phyloP scores from a whole-genome alignment of 2,113 vertebrate genomes.

The Crocuta crocuta region DNA sequence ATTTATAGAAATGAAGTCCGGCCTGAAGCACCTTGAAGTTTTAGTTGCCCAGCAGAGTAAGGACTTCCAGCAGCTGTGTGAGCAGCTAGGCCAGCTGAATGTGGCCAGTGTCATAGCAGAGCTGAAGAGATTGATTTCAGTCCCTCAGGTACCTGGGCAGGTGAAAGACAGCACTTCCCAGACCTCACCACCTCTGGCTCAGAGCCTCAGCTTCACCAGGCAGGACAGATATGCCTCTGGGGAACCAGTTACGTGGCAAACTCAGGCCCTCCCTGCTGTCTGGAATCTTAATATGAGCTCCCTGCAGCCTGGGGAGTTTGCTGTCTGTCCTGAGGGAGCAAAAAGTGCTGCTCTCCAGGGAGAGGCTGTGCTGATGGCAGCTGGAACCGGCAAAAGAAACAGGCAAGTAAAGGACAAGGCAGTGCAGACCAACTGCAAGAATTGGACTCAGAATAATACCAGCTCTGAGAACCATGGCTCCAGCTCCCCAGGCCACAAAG shows the following conservation, averaged over 20 bases:
- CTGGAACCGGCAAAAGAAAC: neutral
- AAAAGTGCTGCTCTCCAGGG: neutral
- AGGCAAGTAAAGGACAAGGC: neutral
- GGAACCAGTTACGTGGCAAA: slow-evolving; percentile 25
- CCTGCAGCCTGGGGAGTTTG: rapidly evolving
- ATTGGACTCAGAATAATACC: neutral
- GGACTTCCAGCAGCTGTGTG: slow-evolving; percentile 79
- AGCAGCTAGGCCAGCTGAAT: slow-evolving; percentile 80
- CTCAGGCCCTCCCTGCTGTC: neutral
- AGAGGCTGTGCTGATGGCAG: neutral
- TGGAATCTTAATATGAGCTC: neutral
- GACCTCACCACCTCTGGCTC: slow-evolving; percentile 82
- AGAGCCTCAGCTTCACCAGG: neutral
- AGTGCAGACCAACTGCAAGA: neutral
- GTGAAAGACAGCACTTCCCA: slow-evolving; percentile 83
- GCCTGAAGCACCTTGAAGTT: slow-evolving; percentile 81
- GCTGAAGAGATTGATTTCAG: slow-evolving; percentile 66
- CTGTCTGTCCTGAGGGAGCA: neutral
- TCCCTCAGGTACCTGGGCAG: neutral
- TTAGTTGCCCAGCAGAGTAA: slow-evolving; percentile 84
- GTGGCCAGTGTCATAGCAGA: slow-evolving; percentile 77
- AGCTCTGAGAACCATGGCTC: neutral
- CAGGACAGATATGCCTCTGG: rapidly evolving
- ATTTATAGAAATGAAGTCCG: slow-evolving; percentile 85
- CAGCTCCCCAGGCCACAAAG: neutral